A percentile compares a stretch with the other conserved stretches of the same genome.
Conservation (phyloP, 2,113 vertebrate species). For the Pollimyrus isidori region DNA sequence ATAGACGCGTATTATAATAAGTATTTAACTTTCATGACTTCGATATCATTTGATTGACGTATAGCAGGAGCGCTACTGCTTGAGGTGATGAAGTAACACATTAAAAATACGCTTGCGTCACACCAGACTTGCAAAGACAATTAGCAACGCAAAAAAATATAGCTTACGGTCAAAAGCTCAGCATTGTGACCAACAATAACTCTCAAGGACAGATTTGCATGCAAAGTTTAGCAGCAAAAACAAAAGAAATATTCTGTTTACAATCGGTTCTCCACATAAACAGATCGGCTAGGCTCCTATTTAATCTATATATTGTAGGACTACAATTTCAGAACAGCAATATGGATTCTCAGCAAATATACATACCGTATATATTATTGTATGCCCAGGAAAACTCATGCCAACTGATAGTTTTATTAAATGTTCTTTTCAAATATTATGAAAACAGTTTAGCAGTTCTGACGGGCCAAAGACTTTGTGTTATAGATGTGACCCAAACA, state of each 20-base stretch:
- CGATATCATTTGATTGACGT: not conserved
- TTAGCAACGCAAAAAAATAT: not conserved
- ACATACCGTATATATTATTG: not conserved
- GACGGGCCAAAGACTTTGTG: slow-evolving; percentile 51
- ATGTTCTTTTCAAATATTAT: not conserved
- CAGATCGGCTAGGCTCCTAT: not conserved
- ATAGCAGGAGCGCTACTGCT: not conserved
- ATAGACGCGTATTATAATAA: not conserved
- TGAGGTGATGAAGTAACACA: not conserved
- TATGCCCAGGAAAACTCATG: not conserved
- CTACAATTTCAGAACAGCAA: not conserved
- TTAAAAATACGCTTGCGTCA: not conserved
- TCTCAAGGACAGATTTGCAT: slow-evolving; percentile 5
- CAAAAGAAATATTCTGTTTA: not conserved
- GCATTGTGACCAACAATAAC: not conserved
- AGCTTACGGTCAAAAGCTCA: not conserved
- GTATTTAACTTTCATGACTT: not conserved
- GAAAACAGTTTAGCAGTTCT: slow-evolving; percentile 30
- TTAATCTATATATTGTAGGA: not conserved
- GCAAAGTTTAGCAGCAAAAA: slow-evolving; percentile 2
- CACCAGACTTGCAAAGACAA: not conserved
- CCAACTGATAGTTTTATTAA: not conserved
- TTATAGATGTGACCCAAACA: slow-evolving; percentile 48
- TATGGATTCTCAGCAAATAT: not conserved
- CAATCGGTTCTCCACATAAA: not conserved